Base-by-base conservation (phyloP, 1,140 invertebrate genomes). In the Dendroctonus ponderosae region DNA sequence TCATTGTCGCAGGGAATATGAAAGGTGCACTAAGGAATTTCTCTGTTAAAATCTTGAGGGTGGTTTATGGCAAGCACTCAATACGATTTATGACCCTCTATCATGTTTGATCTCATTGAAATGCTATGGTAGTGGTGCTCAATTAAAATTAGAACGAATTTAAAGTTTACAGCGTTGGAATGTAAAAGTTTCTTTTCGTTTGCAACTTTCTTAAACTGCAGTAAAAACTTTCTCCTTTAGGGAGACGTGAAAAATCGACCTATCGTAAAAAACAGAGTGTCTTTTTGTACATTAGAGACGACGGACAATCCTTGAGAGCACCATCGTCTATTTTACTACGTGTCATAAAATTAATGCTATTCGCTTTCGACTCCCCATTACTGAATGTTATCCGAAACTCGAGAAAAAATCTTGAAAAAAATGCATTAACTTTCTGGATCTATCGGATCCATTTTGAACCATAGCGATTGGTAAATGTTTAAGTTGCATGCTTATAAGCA, bases 231-330 rank as follows among this genome's bases (percentile, higher is more conserved):
- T 50, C 59, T 39, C 26, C 46, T 62, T 50, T 7, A 50, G 44
- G 15, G 59, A 50, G 26, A 12, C 43, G 46, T 41, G 59, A 62
- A 38, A 62, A 52, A 62, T 62, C 42, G 59, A 51, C 59, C 48
- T n/a, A 6, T n/a, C 7, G 39, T 43, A 51, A 62, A 62, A 62
- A 62, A 62, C 41, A 51, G 42, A 62, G 37, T 62, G 37, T 38
- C 69, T 58, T 69, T 64, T 70, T 48, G 59, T 70, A 54, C 63
- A 50, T 41, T 52, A 56, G 37, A 67, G 57, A 68, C 67, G 64
- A 65, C 59, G 62, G 57, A 49, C 54, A 60, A 39, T 62, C 52
- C 60, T 41, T 11, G 49, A 41, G 60, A 62, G 60, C 53, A 50
- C 50, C 50, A 14, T 62, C 60, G 53, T 61, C 59, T 61, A 62